Evolutionary conservation across 2,797 vertebrate species (phyloP), one percentile per base, ranked within the genome.

Genomic region (Sebastes umbrosus): DNA sequence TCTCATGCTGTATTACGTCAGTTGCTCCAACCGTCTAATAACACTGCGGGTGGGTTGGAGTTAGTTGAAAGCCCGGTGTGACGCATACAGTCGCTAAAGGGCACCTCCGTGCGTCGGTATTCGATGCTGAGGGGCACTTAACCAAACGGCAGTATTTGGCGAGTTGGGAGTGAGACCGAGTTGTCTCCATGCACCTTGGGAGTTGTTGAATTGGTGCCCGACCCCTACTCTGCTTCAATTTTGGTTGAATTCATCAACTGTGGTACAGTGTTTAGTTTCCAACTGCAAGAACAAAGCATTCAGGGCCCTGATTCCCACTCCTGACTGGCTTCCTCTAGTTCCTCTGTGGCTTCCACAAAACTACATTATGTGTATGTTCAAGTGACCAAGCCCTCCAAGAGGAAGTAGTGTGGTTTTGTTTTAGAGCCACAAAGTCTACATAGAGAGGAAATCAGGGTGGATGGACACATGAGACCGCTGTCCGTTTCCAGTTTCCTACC

Each of bases 101-200:
- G 46, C 46, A 1, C 46, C 18, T 4, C 8, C 8, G 46, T 20
- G 0, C 3, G 46, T 50, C 8, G 18, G 0, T 50, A 50, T 50
- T 8, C 18, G 0, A 50, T 50, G 18, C 46, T 20, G 46, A 20
- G 18, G 46, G 46, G 8, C 46, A 50, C 43, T 50, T 50, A 0
- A 43, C 43, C 43, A 50, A 50, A 50, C 1, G 18, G 0, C 46
- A 50, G 46, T 50, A 50, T 50, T 50, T 20, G 18, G 18, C 18
- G 46, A 8, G 46, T 50, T 20, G 8, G 2, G 46, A 50, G 7
- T 50, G 18, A 50, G 46, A 50, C 43, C 43, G 43, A 43, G 14
- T 18, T 46, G 3, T 46, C 43, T 7, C 2, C 4, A n/a, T 63
- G 66, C 10, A 34, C 12, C 14, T 10, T 10, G n/a, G 25, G 6